phyloP scores from a whole-genome alignment of 2,797 vertebrate species.

The Otus scops region DNA sequence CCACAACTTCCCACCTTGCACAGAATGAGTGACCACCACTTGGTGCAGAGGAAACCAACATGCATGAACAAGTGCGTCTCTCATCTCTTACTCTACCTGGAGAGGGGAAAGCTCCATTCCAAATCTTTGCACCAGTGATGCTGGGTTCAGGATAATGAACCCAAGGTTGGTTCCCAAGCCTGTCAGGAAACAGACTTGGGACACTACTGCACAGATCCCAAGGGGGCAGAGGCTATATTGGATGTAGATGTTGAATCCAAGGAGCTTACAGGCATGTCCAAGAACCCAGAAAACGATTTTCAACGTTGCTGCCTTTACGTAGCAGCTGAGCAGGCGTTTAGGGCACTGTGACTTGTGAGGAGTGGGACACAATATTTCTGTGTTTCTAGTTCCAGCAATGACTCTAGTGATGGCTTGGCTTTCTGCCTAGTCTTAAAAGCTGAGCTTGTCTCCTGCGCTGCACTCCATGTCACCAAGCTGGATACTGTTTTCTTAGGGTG shows the following conservation, averaged over 20 bases:
- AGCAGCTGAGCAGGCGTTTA: background rate
- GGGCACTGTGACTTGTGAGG: background rate
- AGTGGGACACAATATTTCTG: background rate
- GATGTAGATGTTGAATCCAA: background rate
- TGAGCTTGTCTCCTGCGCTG: background rate
- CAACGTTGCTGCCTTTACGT: background rate
- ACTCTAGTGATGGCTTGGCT: background rate
- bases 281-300: background rate
- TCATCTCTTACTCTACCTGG: background rate
- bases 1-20: background rate
- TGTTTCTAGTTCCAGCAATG: background rate
- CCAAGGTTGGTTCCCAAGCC: background rate
- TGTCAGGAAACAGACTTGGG: background rate
- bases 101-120: background rate
- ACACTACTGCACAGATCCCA: background rate
- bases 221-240: background rate
- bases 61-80: accelerated
- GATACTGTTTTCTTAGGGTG: background rate
- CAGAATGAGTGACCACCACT: background rate
- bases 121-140: background rate
- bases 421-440: background rate
- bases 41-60: background rate
- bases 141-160: background rate
- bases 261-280: background rate
- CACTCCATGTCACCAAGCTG: background rate